These are phyloP conservation scores for Oligia strigilis DNA, from an alignment of 2,888 invertebrate genomes.

Conservation along the genomic window DNA sequence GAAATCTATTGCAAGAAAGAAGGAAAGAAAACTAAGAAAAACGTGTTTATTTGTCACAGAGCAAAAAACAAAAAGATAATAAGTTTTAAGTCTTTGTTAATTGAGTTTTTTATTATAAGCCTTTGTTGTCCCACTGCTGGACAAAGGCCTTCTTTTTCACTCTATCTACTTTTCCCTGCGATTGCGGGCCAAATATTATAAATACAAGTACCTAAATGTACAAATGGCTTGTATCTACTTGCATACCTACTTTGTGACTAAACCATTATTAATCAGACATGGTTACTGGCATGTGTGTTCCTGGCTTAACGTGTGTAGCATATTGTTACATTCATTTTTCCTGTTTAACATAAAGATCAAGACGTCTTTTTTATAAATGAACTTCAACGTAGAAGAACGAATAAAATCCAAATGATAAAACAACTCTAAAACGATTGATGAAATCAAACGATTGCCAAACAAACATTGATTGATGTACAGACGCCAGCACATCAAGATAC, in stretches of 20 bases:
- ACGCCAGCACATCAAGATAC: too few species aligned
- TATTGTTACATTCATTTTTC: not conserved
- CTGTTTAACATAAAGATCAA: not conserved
- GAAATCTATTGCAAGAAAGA: conserved; percentile 3
- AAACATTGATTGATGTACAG: conserved; percentile 28
- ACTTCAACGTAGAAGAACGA: not conserved
- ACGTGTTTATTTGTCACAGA: too few species aligned
- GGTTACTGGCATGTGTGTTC: not conserved
- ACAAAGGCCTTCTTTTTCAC: too few species aligned
- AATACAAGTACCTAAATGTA: too few species aligned
- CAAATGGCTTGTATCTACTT: not conserved
- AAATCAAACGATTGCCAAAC: conserved; percentile 28
- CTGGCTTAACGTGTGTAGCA: not conserved
- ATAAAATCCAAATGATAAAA: conserved; percentile 13
- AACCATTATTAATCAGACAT: not conserved
- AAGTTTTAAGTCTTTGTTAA: not conserved
- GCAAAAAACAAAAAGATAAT: too few species aligned
- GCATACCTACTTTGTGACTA: not conserved
- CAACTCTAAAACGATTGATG: conserved; percentile 6
- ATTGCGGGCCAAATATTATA: not conserved
- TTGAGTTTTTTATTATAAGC: not conserved
- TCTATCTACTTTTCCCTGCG: not conserved
- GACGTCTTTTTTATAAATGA: not conserved
- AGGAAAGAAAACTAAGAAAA: too few species aligned
- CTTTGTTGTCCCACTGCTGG: too few species aligned